A percentile compares a stretch with the other conserved stretches of the same genome.
Conservation (phyloP, 2,888 invertebrate genomes). For the Cyrtodaria siliqua region DNA sequence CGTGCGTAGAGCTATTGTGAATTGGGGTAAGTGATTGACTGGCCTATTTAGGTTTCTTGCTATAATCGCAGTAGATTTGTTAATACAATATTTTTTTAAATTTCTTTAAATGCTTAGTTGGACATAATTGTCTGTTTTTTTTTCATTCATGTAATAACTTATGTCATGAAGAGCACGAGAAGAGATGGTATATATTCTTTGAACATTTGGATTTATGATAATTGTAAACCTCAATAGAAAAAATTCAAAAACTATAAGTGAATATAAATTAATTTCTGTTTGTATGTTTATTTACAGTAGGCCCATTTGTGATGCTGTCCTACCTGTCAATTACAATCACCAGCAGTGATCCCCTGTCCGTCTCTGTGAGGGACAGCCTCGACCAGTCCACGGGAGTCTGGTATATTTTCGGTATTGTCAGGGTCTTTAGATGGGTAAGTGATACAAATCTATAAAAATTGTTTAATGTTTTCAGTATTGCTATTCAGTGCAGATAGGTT, state of each 20-base stretch:
- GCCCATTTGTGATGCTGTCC: slow-evolving; percentile 78
- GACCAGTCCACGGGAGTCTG: slow-evolving; percentile 68
- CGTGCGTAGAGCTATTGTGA: slow-evolving; percentile 74
- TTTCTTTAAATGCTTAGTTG: too few relatives aligned
- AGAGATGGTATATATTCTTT: too few relatives aligned
- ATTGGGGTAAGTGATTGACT: slow-evolving; percentile 81
- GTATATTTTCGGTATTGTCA: slow-evolving; percentile 76
- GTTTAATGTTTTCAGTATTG: too few relatives aligned
- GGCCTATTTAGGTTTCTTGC: too few relatives aligned
- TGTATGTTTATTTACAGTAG: slow-evolving; percentile 74
- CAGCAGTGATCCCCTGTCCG: slow-evolving; percentile 59
- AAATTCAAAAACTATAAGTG: neutral
- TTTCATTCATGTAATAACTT: too few relatives aligned
- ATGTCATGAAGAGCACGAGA: too few relatives aligned
- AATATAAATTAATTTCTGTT: neutral
- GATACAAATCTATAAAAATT: neutral
- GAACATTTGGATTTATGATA: too few relatives aligned
- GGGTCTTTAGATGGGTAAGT: slow-evolving; percentile 81
- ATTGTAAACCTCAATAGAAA: slow-evolving; percentile 3
- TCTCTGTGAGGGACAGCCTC: slow-evolving; percentile 58
- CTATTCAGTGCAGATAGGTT: too few relatives aligned
- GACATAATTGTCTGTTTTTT: too few relatives aligned
- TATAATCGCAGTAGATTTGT: too few relatives aligned
- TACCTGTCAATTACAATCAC: slow-evolving; percentile 75
- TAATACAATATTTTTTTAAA: too few relatives aligned